Evolutionary conservation across 2,888 invertebrate genomes (phyloP).

Genomic region (Drosophila maculinotata): DNA sequence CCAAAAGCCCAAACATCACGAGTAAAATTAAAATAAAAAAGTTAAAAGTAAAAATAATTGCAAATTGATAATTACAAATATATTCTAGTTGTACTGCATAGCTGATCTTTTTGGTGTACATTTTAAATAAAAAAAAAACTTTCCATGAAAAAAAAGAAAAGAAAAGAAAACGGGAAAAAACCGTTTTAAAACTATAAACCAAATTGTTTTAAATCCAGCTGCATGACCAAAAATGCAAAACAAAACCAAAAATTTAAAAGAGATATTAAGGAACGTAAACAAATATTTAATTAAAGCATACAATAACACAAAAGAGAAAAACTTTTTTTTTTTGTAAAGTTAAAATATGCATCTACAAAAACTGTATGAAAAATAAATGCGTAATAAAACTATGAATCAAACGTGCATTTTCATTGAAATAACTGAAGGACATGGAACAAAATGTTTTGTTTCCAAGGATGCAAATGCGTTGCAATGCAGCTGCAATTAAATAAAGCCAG

Average conservation of each 20-base stretch:
- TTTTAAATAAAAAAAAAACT: conserved; percentile 56
- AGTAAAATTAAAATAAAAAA: conserved; percentile 14
- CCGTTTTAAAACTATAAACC: conserved; percentile 53
- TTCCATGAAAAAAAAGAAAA: conserved; percentile 44
- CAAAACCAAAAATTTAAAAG: conserved; percentile 14
- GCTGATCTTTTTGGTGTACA: conserved; percentile 72
- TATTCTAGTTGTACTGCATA: conserved; percentile 69
- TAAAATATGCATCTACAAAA: conserved; percentile 70
- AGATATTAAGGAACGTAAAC: conserved; percentile 27
- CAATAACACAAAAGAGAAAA: conserved; percentile 30
- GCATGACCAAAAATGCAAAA: conserved; percentile 60
- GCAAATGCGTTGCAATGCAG: background rate
- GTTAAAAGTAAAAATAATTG: conserved; percentile 24
- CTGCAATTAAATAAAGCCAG: background rate
- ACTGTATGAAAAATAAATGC: conserved; percentile 58
- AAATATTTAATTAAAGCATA: conserved; percentile 55
- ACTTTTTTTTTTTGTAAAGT: conserved; percentile 73
- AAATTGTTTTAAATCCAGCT: conserved; percentile 57
- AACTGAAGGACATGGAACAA: background rate
- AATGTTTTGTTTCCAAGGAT: background rate
- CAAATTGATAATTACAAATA: conserved; percentile 46
- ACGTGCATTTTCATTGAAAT: conserved; percentile 12
- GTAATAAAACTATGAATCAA: conserved; percentile 55
- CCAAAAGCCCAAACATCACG: too few relatives aligned
- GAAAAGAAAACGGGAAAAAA: background rate